Conservation (phyloP, 2,888 invertebrate species). For the Lithodes maja region DNA sequence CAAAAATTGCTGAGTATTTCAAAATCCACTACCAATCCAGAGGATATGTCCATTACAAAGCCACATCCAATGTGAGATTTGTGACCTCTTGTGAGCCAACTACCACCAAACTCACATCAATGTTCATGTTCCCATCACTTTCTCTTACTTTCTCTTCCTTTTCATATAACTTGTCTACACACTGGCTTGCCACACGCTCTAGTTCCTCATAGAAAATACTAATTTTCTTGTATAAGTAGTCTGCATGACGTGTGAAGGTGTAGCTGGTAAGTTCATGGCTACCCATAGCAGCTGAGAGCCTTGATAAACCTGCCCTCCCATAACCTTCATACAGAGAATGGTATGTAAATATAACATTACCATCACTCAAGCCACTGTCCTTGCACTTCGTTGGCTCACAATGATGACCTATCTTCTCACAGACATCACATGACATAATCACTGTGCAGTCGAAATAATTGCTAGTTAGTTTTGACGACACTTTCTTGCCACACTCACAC, state of each 20-base stretch:
- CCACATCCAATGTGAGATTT: not conserved
- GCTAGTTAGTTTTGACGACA: not conserved
- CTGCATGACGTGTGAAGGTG: constrained; percentile 23
- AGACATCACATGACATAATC: constrained; percentile 1
- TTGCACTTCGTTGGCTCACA: constrained; percentile 18
- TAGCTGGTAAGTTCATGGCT: constrained; percentile 19
- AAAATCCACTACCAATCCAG: constrained; percentile 29
- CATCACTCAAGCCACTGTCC: constrained; percentile 2
- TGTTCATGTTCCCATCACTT: constrained; percentile 18
- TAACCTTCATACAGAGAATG: constrained; percentile 28
- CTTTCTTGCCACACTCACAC: constrained; percentile 23
- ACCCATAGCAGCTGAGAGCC: constrained; percentile 29
- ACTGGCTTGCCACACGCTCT: constrained; percentile 2
- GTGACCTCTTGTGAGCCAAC: constrained; percentile 18
- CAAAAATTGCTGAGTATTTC: constrained; percentile 35
- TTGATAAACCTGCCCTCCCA: constrained; percentile 9
- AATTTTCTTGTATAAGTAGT: constrained; percentile 19
- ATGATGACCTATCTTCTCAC: not conserved
- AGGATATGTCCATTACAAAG: constrained; percentile 8
- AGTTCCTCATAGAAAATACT: not conserved
- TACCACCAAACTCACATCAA: constrained; percentile 30
- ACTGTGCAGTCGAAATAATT: constrained; percentile 20
- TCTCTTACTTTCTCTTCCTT: constrained; percentile 8
- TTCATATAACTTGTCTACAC: constrained; percentile 31
- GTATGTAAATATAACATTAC: constrained; percentile 13